Evolutionary conservation across 2,888 invertebrate species (phyloP), one percentile per base, ranked within the genome.

Genomic region (Netelia inedita): DNA sequence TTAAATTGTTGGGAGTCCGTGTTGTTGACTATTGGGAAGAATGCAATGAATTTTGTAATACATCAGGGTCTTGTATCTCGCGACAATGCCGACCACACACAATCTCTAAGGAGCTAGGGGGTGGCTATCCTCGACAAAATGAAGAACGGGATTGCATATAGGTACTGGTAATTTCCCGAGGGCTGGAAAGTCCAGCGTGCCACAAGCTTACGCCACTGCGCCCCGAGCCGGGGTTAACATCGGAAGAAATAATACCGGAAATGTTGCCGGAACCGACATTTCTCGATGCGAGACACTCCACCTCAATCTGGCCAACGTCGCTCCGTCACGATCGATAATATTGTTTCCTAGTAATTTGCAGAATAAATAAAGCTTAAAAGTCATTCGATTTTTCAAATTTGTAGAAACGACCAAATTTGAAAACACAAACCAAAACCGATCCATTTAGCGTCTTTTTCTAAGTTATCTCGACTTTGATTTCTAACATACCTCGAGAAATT

Each of bases 121-220:
- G 14, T 1, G 11, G 14, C 35, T 6, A 35, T 35, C 35, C 6
- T 35, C 35, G 35, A 35, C 6, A 35, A 35, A 5, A 6, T 35
- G 35, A 6, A 35, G 6, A 35, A 46, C 14, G 46, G 59, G 85
- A 79, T 73, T 66, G 74, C 59, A 19, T 76, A 41, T 79, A 72
- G 59, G 50, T 68, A 79, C 80, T 68, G 28, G 79, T 79, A 81
- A 79, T 86, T 87, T 80, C 82, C 82, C 85, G 85, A 72, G 85
- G 85, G 85, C 35, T 82, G 59, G 61, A 46, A 16, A 5, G 57
- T 79, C 63, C 23, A 14, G 16, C 43, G 74, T 53, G 71, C 41
- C 71, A 63, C 50, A 50, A 53, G 61, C 61, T 66, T 57, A 43
- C 46, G 63, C 80, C 76, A 55, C 61, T 1, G 35, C 35, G 35